Evolutionary conservation across 2,113 vertebrate genomes (phyloP).

Genomic region (Galbula dea): DNA sequence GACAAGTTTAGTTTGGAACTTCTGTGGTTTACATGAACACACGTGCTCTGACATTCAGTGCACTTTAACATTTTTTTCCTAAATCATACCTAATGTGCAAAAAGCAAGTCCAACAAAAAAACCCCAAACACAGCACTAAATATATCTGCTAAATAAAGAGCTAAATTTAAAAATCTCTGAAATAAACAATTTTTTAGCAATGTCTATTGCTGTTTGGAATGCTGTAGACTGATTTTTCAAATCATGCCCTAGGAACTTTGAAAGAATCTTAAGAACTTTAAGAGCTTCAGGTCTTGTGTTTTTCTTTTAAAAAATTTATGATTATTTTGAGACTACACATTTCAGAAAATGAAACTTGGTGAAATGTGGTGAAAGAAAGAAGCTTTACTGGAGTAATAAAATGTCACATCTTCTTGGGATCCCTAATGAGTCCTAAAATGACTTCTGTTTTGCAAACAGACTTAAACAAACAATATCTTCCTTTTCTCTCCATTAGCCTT

Average conservation of each 20-base stretch:
- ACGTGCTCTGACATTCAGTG: not conserved
- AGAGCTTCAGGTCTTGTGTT: not conserved
- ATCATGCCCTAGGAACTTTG: conserved; percentile 19
- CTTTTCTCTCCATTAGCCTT: not conserved
- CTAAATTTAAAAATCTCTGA: not conserved
- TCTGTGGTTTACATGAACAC: not conserved
- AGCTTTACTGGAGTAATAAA: not conserved
- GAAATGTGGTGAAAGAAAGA: not conserved
- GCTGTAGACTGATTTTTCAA: conserved; percentile 34
- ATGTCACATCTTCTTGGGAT: not conserved
- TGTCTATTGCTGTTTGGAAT: conserved; percentile 32
- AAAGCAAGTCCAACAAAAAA: not conserved
- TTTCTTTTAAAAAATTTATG: not conserved
- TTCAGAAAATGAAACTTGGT: not conserved
- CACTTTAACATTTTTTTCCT: not conserved
- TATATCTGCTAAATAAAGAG: not conserved
- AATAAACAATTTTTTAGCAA: conserved; percentile 13
- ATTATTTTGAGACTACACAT: not conserved
- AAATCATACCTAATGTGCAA: not conserved
- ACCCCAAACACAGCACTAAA: not conserved
- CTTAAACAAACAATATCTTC: accelerated
- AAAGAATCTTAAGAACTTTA: conserved; percentile 44
- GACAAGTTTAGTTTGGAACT: not conserved
- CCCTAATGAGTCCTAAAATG: not conserved
- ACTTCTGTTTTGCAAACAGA: not conserved